Base-by-base conservation (phyloP, 1,140 invertebrate species). In the Neodiprion pinetum region DNA sequence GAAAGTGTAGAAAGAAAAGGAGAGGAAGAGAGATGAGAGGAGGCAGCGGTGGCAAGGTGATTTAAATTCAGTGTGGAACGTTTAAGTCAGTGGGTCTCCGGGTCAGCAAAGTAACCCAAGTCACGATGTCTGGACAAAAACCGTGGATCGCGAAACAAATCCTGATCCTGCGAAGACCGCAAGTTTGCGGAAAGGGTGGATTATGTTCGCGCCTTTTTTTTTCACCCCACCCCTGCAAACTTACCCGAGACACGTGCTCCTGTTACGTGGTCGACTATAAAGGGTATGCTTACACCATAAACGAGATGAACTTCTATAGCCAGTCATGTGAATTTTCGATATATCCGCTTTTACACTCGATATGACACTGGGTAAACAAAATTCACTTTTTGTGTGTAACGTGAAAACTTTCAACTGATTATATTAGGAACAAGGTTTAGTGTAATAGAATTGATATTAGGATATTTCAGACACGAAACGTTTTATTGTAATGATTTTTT, bases 91-190 rank as follows among this genome's bases (percentile, higher is more conserved):
- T 87, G 82, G 86, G 86, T 88, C 86, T 88, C 80, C 83, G 78
- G 86, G 87, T 88, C 86, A 87, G 80, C 76, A 68, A 87, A 86
- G 85, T 87, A 85, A 88, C 85, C 80, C 84, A 84, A 80, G 77
- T 73, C 78, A 78, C 80, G 76, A 74, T 79, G 78, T 75, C 79
- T 80, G 75, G 74, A 77, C 75, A 70, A 76, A 77, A 11, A 21
- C 7, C 11, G 67, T 21, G 67, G 21, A 11, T 11, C 12, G 17
- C 61, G 12, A 17, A 65, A 17, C 17, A 17, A 5, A 14, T 21
- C 12, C 17, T 65, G 61, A 17, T 65, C 61, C 17, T 69, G 21
- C 14, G 67, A 21, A 40, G 28, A 5, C 28, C 28, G 5, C 28
- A 40, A 4, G 28, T 40, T 40, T 40, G 28, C 28, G 12, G 3